Percentiles rank a stretch among this genome's conserved stretches.
Conservation (phyloP, 2,113 vertebrate species). For the Elanoides forficatus region DNA sequence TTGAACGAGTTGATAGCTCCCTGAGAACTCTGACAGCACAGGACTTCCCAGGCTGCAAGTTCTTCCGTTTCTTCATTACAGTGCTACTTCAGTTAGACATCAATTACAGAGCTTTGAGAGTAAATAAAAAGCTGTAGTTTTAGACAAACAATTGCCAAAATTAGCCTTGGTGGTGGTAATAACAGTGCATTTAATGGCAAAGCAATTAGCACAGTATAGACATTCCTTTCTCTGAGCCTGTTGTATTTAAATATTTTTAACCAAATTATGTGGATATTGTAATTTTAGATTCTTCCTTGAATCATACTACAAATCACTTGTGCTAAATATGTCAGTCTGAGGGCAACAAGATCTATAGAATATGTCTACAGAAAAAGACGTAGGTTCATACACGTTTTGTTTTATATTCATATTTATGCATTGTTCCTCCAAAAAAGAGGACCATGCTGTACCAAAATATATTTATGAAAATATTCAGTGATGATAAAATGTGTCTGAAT, state of each 20-base stretch:
- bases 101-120: neutral
- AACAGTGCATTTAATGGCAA: neutral
- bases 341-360: neutral
- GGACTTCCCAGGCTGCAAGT: neutral
- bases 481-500: neutral
- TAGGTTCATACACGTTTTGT: neutral
- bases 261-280: neutral
- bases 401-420: neutral
- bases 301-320: neutral
- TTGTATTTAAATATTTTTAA: neutral
- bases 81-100: neutral
- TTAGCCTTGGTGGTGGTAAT: neutral
- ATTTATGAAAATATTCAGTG: neutral
- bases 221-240: neutral
- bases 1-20: neutral
- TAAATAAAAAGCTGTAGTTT: neutral
- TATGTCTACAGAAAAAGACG: neutral
- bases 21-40: neutral
- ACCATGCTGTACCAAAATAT: neutral
- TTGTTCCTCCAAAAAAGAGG: neutral
- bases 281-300: neutral
- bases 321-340: neutral
- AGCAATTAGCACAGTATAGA: neutral
- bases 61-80: neutral
- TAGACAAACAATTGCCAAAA: neutral